phyloP scores from a whole-genome alignment of 2,113 vertebrate genomes.

The Hippocampus comes region DNA sequence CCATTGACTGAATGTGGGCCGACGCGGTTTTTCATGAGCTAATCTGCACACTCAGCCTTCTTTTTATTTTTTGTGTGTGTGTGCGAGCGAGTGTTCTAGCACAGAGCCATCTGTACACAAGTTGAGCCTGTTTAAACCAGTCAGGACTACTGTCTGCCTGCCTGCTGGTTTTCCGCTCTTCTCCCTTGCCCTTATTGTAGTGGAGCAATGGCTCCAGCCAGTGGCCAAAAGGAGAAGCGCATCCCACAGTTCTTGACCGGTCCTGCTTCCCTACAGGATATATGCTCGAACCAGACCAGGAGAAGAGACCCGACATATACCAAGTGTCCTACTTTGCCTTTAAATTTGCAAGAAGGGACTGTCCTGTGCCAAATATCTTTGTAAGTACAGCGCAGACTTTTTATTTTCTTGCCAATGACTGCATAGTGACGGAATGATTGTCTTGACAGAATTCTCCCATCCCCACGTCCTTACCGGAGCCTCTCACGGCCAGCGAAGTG shows the following conservation, averaged over 20 bases:
- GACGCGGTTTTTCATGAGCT: neutral
- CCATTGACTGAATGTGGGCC: neutral
- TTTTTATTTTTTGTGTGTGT: neutral
- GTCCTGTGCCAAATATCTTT: slow-evolving; percentile 89
- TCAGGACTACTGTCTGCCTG: slow-evolving; percentile 12
- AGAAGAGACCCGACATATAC: slow-evolving; percentile 93
- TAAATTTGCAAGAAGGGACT: slow-evolving; percentile 89
- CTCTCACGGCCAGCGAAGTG: slow-evolving; percentile 89
- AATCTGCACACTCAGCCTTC: neutral
- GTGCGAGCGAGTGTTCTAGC: neutral
- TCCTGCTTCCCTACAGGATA: slow-evolving; percentile 74
- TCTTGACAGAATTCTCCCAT: slow-evolving; percentile 81
- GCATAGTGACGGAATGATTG: neutral
- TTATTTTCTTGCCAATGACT: neutral
- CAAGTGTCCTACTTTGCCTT: slow-evolving; percentile 96
- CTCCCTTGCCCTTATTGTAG: slow-evolving; percentile 28
- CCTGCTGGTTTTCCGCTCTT: slow-evolving; percentile 5
- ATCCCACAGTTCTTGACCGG: neutral
- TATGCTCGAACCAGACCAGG: slow-evolving; percentile 95
- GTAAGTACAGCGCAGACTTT: slow-evolving; percentile 72
- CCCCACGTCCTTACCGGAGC: slow-evolving; percentile 87
- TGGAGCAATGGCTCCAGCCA: slow-evolving; percentile 44
- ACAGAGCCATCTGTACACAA: slow-evolving; percentile 8
- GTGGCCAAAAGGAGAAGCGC: slow-evolving; percentile 35
- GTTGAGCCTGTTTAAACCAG: slow-evolving; percentile 41